Evolutionary conservation across 2,888 invertebrate genomes (phyloP).

Genomic region (Mycalesis mineus): DNA sequence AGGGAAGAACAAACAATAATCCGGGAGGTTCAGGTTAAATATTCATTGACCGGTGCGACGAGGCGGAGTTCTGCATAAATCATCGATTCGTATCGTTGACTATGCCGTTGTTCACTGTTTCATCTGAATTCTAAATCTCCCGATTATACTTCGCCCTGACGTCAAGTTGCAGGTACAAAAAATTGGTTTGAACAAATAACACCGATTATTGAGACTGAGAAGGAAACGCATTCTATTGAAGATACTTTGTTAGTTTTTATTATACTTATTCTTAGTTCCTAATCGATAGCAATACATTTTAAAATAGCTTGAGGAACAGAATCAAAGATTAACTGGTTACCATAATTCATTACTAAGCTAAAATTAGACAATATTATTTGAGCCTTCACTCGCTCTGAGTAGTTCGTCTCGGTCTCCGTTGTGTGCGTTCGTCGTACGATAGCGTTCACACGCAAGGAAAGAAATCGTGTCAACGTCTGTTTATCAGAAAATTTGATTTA

Average conservation of each 20-base stretch:
- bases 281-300: not conserved
- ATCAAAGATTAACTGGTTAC: not conserved
- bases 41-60: constrained; percentile 47
- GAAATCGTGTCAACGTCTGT: constrained; percentile 60
- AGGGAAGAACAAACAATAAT: constrained; percentile 48
- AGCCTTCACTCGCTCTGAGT: not conserved
- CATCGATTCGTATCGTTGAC: constrained; percentile 52
- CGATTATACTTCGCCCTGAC: constrained; percentile 30
- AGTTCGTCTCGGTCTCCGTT: constrained; percentile 8
- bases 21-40: constrained; percentile 59
- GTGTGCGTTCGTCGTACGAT: constrained; percentile 33
- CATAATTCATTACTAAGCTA: not conserved
- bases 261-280: not conserved
- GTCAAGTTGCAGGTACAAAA: constrained; percentile 19
- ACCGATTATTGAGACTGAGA: not conserved
- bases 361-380: not conserved
- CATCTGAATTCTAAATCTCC: constrained; percentile 55
- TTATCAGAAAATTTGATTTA: constrained; percentile 67
- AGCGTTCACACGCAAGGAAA: constrained; percentile 35
- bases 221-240: no score
- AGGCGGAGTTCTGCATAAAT: constrained; percentile 61
- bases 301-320: not conserved
- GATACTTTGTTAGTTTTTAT: no score
- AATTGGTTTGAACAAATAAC: not conserved
- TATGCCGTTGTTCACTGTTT: constrained; percentile 34